Conservation (phyloP, 2,888 invertebrate species). For the Deilephila elpenor region DNA sequence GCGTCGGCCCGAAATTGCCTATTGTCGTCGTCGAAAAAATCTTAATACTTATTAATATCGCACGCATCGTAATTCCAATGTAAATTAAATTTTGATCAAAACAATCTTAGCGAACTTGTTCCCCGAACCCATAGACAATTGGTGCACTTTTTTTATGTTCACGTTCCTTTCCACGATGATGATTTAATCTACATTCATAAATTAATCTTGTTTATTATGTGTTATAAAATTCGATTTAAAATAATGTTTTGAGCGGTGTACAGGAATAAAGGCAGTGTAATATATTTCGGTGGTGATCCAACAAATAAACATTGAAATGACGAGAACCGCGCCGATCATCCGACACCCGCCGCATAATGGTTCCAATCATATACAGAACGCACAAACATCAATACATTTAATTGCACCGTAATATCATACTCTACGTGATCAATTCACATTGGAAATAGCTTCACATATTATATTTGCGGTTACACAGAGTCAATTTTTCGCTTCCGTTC, state of each 20-base stretch:
- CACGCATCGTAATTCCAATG: slow-evolving; percentile 31
- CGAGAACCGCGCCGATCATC: neutral
- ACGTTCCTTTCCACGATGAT: neutral
- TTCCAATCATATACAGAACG: slow-evolving; percentile 11
- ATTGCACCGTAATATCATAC: slow-evolving; percentile 27
- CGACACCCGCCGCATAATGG: slow-evolving; percentile 6
- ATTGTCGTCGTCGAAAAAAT: slow-evolving; percentile 61
- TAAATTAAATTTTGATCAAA: slow-evolving; percentile 15
- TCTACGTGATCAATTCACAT: slow-evolving; percentile 27
- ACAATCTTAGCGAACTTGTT: neutral
- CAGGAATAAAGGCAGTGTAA: too few species aligned
- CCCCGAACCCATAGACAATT: neutral
- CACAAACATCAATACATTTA: slow-evolving; percentile 25
- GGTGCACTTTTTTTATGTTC: neutral
- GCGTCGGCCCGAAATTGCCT: slow-evolving; percentile 52
- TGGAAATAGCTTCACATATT: slow-evolving; percentile 43
- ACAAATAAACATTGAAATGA: neutral
- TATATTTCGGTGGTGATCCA: too few species aligned
- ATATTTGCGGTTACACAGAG: slow-evolving; percentile 49
- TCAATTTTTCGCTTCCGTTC: slow-evolving; percentile 59
- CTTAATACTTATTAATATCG: neutral
- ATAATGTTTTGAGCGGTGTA: too few species aligned
- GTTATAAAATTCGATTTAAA: neutral
- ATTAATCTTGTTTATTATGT: neutral
- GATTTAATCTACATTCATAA: neutral